Conservation (phyloP, 2,888 invertebrate species). For the Dasysyrphus tricinctus region DNA sequence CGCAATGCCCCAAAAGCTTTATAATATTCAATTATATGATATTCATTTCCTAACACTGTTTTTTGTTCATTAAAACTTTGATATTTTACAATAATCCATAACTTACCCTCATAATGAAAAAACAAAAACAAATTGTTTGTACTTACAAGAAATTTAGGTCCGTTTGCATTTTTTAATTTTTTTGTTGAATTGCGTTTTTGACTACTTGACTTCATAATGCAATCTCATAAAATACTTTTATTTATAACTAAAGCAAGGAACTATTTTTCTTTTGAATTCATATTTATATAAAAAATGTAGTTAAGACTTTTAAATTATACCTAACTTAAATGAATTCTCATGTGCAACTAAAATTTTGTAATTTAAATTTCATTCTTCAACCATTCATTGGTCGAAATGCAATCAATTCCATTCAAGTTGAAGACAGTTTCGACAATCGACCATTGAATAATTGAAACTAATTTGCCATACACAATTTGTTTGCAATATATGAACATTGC, state of each 20-base stretch:
- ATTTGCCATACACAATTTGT: neutral
- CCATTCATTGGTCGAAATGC: neutral
- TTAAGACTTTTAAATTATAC: neutral
- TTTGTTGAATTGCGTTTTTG: neutral
- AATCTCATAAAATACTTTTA: neutral
- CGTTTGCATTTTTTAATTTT: neutral
- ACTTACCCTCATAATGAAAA: no score
- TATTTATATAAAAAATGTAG: neutral
- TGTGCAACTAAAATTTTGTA: neutral
- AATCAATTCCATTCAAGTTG: neutral
- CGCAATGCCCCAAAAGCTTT: no score
- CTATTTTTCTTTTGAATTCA: no score
- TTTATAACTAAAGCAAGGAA: no score
- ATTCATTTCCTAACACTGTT: no score
- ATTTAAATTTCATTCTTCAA: neutral
- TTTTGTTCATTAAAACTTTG: no score
- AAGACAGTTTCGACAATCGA: slow-evolving; percentile 18
- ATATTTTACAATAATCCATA: no score
- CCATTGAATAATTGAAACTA: slow-evolving; percentile 20
- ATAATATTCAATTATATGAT: no score
- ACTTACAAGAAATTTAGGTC: no score
- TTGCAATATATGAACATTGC: neutral
- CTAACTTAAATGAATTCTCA: neutral
- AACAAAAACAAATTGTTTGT: no score
- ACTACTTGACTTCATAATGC: neutral